Base-by-base conservation (phyloP, 1,140 invertebrate species). In the Zaprionus tsacasi region DNA sequence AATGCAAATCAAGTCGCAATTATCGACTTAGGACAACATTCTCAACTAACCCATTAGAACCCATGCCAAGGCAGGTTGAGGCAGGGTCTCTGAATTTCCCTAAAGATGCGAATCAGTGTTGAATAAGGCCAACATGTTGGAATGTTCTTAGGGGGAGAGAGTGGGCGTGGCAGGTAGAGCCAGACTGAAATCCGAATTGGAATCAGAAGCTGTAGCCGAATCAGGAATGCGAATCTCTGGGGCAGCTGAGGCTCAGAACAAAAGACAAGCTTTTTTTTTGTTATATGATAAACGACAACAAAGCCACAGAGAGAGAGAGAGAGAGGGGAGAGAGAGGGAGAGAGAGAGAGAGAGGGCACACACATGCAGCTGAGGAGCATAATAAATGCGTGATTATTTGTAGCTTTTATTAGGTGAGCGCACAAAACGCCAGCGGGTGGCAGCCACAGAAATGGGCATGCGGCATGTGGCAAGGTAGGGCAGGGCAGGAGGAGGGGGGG, bases 351-450 rank as follows among this genome's bases (percentile, higher is more conserved):
- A 63, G 11, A 7, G 7, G 7, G 13, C 25, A 67, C 33, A 48
- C 30, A 6, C 15, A 56, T 43, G 21, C 13, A 21, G 33, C 38
- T 65, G 48, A 63, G 76, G 52, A 82, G 71, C 76, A 78, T 82
- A 82, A 82, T 85, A 80, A 85, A 85, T 85, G 81, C 81, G 64
- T 82, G 81, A 80, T 78, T 86, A 86, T 86, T 85, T 82, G 83
- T 88, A 82, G 83, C 74, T 80, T 88, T 88, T 88, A 82, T 87
- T 80, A 82, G 83, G 76, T 57, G 59, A 58, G 70, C 66, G 70
- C 79, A 68, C 70, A 78, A 77, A 69, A 68, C 45, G 82, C 74
- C 71, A 69, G 61, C 65, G 57, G 69, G 40, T 38, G 75, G 54
- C 64, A 73, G 54, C 33, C 60, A 76, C 35, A 40, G 36, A 40